These are phyloP conservation scores for Ceriagrion tenellum DNA, from an alignment of 2,888 invertebrate genomes.

Conservation along the genomic window DNA sequence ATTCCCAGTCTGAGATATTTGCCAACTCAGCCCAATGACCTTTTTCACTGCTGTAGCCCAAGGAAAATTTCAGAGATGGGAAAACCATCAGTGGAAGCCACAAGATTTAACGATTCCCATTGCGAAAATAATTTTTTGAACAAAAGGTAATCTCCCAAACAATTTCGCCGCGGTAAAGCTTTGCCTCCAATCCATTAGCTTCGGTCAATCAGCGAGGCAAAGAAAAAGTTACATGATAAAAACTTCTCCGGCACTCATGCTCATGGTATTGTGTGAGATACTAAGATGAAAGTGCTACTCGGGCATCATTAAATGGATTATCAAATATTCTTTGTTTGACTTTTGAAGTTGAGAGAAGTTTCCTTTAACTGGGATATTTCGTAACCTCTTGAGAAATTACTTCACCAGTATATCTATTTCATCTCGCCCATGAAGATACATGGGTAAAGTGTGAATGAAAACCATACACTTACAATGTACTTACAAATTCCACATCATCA, in stretches of 20 bases:
- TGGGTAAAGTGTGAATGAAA: no score
- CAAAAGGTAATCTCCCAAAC: neutral
- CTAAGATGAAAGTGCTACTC: neutral
- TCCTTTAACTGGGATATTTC: neutral
- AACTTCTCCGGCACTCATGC: neutral
- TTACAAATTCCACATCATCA: no score
- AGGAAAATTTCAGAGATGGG: neutral
- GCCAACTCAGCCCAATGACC: neutral
- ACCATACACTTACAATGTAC: no score
- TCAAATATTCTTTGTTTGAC: neutral
- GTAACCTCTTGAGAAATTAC: neutral
- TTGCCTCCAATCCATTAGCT: neutral
- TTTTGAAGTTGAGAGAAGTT: neutral
- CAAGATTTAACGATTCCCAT: neutral
- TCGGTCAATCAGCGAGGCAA: neutral
- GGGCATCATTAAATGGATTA: neutral
- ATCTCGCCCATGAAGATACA: no score
- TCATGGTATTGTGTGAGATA: neutral
- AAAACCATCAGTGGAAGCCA: neutral
- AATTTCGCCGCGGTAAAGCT: neutral
- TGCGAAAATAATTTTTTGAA: neutral
- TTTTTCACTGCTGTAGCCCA: neutral
- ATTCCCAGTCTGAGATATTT: neutral
- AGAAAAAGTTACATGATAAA: neutral
- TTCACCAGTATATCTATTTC: neutral